These are phyloP conservation scores for Oxyteleia sp. DNA, from an alignment of 2,888 invertebrate genomes.

Conservation along the genomic window DNA sequence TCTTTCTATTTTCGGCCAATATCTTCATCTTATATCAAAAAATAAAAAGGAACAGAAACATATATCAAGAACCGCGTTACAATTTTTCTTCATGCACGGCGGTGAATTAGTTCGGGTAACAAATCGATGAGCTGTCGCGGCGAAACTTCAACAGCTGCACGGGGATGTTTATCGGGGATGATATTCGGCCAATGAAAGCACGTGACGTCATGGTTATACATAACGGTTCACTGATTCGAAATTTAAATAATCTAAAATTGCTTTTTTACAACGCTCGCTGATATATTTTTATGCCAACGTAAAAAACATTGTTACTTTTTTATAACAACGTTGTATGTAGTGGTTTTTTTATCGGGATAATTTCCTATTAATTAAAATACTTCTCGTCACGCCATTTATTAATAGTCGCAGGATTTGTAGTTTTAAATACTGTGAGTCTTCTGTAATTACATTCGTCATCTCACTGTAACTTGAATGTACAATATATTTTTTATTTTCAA, in stretches of 20 bases:
- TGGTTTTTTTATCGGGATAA: too few species aligned
- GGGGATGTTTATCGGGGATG: not conserved
- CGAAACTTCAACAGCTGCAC: constrained; percentile 43
- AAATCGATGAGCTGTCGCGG: constrained; percentile 59
- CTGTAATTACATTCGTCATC: too few species aligned
- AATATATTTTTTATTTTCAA: too few species aligned
- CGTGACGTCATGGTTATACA: constrained; percentile 22
- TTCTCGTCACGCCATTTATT: too few species aligned
- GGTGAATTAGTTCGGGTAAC: constrained; percentile 55
- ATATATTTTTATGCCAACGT: too few species aligned
- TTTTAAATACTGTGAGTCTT: too few species aligned
- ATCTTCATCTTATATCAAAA: constrained; percentile 11
- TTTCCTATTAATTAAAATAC: too few species aligned
- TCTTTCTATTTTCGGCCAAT: constrained; percentile 31
- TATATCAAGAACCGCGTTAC: constrained; percentile 50
- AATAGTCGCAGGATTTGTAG: too few species aligned
- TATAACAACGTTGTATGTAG: too few species aligned
- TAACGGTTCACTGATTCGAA: constrained; percentile 6
- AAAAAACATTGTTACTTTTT: not conserved
- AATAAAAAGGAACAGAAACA: constrained; percentile 33
- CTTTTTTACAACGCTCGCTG: not conserved
- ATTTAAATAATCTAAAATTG: not conserved
- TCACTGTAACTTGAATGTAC: too few species aligned
- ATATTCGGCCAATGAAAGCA: constrained; percentile 24
- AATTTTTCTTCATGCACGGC: constrained; percentile 60